Percentiles rank a stretch among this genome's conserved stretches.
Conservation (phyloP, 2,113 vertebrate genomes). For the Apaloderma vittatum region DNA sequence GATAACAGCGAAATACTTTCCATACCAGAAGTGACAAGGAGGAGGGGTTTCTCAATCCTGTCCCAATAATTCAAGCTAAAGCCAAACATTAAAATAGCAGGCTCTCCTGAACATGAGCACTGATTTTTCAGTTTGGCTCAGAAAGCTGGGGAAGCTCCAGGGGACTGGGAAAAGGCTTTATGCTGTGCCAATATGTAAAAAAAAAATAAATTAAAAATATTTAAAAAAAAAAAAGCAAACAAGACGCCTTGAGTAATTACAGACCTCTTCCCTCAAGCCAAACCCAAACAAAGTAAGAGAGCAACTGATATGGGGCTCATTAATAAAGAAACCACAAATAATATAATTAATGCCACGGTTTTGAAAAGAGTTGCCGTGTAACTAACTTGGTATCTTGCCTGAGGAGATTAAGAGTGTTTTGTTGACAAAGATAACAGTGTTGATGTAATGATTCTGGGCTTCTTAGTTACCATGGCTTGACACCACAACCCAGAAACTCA, state of each 20-base stretch:
- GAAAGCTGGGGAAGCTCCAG: slow-evolving; percentile 21
- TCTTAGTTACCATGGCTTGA: not conserved
- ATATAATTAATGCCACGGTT: not conserved
- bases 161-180: slow-evolving; percentile 23
- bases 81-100: not conserved
- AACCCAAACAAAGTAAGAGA: not conserved
- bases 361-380: not conserved
- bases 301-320: not conserved
- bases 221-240: not conserved
- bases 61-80: not conserved
- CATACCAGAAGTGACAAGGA: not conserved
- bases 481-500: not conserved
- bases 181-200: not conserved
- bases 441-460: not conserved
- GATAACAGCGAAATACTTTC: not conserved
- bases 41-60: not conserved
- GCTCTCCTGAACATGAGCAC: not conserved
- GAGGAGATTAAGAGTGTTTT: not conserved
- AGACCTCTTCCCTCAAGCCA: not conserved
- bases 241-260: slow-evolving; percentile 26
- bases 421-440: not conserved
- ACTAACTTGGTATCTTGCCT: not conserved
- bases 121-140: not conserved
- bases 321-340: slow-evolving; percentile 7
- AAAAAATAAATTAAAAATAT: too few relatives aligned